These are phyloP conservation scores for Yponomeuta cagnagella DNA, from an alignment of 2,888 invertebrate species.

Conservation along the genomic window DNA sequence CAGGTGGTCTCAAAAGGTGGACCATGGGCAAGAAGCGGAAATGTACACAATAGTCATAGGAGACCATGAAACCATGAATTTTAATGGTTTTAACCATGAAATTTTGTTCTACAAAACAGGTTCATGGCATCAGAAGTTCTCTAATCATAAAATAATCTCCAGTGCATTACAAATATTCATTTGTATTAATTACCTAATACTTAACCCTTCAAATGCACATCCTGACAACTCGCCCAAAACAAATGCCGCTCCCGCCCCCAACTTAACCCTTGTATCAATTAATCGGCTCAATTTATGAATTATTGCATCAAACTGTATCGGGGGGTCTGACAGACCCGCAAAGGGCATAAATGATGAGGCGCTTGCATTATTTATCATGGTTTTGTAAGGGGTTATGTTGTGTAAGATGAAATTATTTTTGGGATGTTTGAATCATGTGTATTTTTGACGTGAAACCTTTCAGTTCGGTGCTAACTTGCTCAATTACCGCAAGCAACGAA, in stretches of 20 bases:
- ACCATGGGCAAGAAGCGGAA: no score
- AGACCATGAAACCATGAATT: no score
- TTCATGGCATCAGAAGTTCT: no score
- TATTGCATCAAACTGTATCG: conserved; percentile 51
- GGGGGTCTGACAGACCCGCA: conserved; percentile 30
- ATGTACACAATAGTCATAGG: no score
- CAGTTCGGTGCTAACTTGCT: no score
- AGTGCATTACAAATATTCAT: no score
- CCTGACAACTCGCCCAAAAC: conserved; percentile 58
- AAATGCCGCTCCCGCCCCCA: conserved; percentile 41
- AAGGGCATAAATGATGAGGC: conserved; percentile 55
- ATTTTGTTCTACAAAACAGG: no score
- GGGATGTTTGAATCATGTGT: neutral
- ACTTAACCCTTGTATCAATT: conserved; percentile 69
- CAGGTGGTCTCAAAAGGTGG: no score
- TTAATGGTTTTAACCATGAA: no score
- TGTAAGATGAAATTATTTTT: neutral
- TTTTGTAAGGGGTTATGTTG: neutral
- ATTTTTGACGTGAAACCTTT: no score
- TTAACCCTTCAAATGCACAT: conserved; percentile 18
- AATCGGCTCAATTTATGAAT: conserved; percentile 72
- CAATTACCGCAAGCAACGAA: neutral
- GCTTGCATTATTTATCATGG: conserved; percentile 36
- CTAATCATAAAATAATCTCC: no score
- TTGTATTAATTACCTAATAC: no score